phyloP scores from a whole-genome alignment of 2,113 vertebrate species.

The Gila orcuttii region DNA sequence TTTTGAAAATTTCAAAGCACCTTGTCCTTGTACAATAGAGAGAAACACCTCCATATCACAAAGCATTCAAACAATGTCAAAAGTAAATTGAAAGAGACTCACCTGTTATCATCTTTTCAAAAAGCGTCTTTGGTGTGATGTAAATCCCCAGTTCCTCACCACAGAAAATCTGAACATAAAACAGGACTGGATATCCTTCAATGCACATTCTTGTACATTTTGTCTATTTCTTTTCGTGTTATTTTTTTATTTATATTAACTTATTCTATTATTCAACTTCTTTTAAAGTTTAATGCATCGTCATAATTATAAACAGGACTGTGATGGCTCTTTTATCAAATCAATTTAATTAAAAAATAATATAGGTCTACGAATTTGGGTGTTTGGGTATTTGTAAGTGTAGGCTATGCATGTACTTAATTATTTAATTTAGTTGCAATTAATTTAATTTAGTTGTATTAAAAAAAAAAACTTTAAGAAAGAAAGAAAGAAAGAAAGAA shows the following conservation, averaged over 20 bases:
- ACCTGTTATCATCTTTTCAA: background rate
- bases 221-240: background rate
- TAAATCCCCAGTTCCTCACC: background rate
- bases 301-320: no score
- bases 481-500: no score
- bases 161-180: background rate
- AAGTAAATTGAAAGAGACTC: background rate
- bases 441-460: no score
- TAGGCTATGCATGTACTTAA: no score
- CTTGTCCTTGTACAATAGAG: background rate
- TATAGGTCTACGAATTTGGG: no score
- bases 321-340: no score
- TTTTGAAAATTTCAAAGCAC: background rate
- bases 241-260: background rate
- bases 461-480: no score
- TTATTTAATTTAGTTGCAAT: no score
- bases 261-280: background rate
- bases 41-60: background rate
- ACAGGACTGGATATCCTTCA: background rate
- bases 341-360: no score
- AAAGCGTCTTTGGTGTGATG: background rate
- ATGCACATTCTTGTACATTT: background rate
- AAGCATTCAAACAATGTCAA: background rate
- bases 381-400: no score
- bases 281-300: background rate